Base-by-base conservation (phyloP, 2,888 invertebrate species). In the Limnephilus rhombicus region DNA sequence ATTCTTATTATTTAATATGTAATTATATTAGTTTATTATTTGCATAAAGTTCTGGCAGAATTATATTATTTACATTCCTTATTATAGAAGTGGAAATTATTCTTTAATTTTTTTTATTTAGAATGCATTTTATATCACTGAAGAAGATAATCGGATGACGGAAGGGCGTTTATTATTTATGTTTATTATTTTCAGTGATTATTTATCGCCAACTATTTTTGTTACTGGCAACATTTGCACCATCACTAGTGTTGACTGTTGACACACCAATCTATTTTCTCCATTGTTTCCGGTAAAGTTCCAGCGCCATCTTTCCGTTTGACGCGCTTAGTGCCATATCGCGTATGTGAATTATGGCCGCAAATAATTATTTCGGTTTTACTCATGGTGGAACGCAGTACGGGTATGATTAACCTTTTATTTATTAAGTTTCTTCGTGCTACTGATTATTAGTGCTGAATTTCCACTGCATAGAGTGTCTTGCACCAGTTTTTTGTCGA, bases 351-450 rank as follows among this genome's bases (percentile, higher is more conserved):
- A 85, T 89, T 83, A 98, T 98, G 98, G 98, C 98, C 96, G 97
- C 98, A 96, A 98, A 98, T 97, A 99, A 99, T 97, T 99, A 98
- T 97, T 98, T 98, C 96, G 98, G 98, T 95, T 99, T 99, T 97
- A 98, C 98, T 95, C 98, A 98, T 96, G 98, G 98, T 95, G 98
- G 98, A 95, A 98, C 98, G 95, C 98, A 98, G 97, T 98, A 98
- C 95, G 98, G 98, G 98, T 98, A 96, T 97, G 97, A 96, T 94
- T 92, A 91, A 80, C 53, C 83, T 82, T 45, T 91, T 90, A 91
- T 88, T 91, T 91, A 45, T 88, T 89, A 49, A 89, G 80, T 91
- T 81, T 53, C 13, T n/a, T 86, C 82, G 89, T 83, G 91, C 80
- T 49, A 49, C 68, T 45, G 68, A 80, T 87, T 80, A 45, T 68